Evolutionary conservation across 1,140 invertebrate genomes (phyloP).

Genomic region (Bombus cullumanus): DNA sequence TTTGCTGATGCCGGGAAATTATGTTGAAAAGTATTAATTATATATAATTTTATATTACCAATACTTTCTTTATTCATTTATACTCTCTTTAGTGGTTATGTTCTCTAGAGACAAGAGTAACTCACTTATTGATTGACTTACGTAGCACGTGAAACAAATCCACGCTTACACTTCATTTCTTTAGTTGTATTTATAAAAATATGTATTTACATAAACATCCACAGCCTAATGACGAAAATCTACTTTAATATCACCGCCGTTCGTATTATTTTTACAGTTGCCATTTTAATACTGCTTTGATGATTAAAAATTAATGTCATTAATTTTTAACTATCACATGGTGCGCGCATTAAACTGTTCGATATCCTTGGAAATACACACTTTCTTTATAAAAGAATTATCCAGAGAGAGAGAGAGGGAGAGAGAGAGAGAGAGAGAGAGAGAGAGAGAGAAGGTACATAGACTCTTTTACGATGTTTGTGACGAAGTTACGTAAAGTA

Average conservation of each 20-base stretch:
- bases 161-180: not conserved
- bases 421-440: no score
- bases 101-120: no score
- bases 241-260: no score
- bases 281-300: not conserved
- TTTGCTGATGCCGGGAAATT: not conserved
- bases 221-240: not conserved
- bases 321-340: not conserved
- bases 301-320: not conserved
- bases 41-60: no score
- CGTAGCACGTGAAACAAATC: no score
- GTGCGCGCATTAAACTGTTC: accelerated
- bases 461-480: not conserved
- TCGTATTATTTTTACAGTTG: not conserved
- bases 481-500: not conserved
- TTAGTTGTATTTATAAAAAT: not conserved
- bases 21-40: no score
- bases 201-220: not conserved
- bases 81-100: no score
- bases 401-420: no score
- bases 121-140: no score
- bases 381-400: not conserved
- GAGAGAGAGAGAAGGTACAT: not conserved
- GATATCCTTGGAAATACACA: not conserved
- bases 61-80: no score